Base-by-base conservation (phyloP, 2,888 invertebrate species). In the Archips crataeganus region DNA sequence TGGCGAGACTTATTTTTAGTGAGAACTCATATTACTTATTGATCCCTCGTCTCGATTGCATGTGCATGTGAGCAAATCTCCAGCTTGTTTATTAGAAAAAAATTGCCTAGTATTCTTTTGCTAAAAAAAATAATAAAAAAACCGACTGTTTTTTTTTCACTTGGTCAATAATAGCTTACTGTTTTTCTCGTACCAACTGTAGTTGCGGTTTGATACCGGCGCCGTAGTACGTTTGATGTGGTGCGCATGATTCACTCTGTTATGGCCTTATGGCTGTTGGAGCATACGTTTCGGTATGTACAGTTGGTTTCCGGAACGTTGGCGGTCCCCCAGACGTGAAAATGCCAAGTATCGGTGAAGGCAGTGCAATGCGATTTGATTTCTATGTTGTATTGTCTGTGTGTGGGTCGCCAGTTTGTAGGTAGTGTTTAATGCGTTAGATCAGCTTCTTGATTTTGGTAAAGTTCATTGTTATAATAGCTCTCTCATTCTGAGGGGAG, bases 311-410 rank as follows among this genome's bases (percentile, higher is more conserved):
- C 81, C 80, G 76, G 78, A 75, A 76, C 75, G 78, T 81, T 81
- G 76, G 75, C 61, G 78, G 79, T 79, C 72, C 77, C 72, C 76
- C 78, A 80, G 75, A 83, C 82, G 78, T 82, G 79, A 82, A 80
- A 80, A 62, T 34, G 61, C 51, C 59, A 66, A 60, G 47, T 61
- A 61, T 13, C 34, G 36, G 8, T 15, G 13, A 47, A 15, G 42
- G 10, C 23, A 59, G 47, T 51, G 36, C 39, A 39, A 10, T 57
- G 11, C 23, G 32, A 39, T 59, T 39, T 65, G 60, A 64, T 49
- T 47, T 13, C 13, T 39, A 47, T 64, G 39, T 60, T 68, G 32
- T 8, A 0, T 64, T 36, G 54, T 54, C 23, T 45, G 45, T 3
- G 45, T 10, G 11, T 45, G 1, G 11, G 11, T 11, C 11, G 11